A percentile compares a stretch with the other conserved stretches of the same genome.
Evolutionary conservation across 2,888 invertebrate species (phyloP).

Genomic region (Mechanitis mazaeus): DNA sequence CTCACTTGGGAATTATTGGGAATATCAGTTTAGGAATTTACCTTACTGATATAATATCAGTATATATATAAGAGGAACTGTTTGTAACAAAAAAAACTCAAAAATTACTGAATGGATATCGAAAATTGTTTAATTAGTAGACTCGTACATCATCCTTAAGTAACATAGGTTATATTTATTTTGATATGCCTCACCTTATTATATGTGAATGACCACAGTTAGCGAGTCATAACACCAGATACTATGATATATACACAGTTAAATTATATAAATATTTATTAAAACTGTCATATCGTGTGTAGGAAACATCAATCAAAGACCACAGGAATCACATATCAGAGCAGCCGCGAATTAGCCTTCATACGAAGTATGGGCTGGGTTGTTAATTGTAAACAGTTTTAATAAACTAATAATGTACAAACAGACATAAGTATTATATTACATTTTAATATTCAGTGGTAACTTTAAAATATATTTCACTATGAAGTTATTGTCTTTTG

Average conservation of each 20-base stretch:
- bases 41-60: too few relatives aligned
- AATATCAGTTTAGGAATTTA: slow-evolving; percentile 4
- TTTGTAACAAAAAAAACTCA: too few relatives aligned
- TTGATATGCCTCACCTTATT: not conserved
- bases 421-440: too few relatives aligned
- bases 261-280: not conserved
- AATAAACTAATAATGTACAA: not conserved
- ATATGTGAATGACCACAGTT: not conserved
- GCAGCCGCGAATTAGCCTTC: slow-evolving; percentile 40
- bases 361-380: slow-evolving; percentile 21
- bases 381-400: slow-evolving; percentile 8
- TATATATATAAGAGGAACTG: too few relatives aligned
- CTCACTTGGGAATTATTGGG: slow-evolving; percentile 12
- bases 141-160: too few relatives aligned
- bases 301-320: slow-evolving; percentile 28
- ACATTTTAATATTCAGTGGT: too few relatives aligned
- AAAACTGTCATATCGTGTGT: slow-evolving; percentile 7
- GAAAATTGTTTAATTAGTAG: too few relatives aligned
- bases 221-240: not conserved
- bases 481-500: too few relatives aligned
- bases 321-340: slow-evolving; percentile 39
- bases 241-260: not conserved
- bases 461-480: too few relatives aligned
- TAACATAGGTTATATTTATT: too few relatives aligned
- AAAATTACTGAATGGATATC: too few relatives aligned